Percentiles rank a stretch among this genome's conserved stretches.
Evolutionary conservation across 2,113 vertebrate species (phyloP).

Genomic region (Pristiophorus japonicus): DNA sequence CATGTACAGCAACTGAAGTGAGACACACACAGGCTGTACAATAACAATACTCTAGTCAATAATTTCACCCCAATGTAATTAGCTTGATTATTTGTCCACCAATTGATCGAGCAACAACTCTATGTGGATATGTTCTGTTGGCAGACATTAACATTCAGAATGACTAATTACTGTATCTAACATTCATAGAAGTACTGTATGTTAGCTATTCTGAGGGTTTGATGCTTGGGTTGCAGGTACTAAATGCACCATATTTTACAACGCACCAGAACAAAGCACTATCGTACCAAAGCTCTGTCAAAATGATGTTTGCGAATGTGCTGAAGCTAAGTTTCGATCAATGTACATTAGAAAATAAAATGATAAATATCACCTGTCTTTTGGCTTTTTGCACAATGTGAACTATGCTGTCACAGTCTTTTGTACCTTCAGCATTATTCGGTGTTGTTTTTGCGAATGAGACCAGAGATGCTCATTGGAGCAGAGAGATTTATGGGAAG

Average conservation of each 20-base stretch:
- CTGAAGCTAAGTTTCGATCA: constrained; percentile 52
- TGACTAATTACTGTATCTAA: background rate
- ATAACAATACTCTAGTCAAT: background rate
- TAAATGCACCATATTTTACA: constrained; percentile 57
- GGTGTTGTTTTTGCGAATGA: too few species aligned
- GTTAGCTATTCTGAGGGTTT: background rate
- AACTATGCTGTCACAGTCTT: background rate
- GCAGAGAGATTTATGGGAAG: too few species aligned
- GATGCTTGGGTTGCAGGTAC: background rate
- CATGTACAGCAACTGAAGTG: background rate
- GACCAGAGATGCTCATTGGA: too few species aligned
- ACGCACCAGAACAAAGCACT: constrained; percentile 49
- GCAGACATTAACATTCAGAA: background rate
- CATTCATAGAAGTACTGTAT: background rate
- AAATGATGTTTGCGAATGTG: constrained; percentile 51
- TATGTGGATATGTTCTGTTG: constrained; percentile 43
- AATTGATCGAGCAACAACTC: background rate
- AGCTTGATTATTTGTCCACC: background rate
- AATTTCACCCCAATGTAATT: background rate
- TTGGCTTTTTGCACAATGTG: background rate
- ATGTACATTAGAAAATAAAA: background rate
- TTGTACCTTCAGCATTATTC: background rate
- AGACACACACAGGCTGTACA: too few species aligned
- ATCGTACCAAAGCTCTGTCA: constrained; percentile 56
- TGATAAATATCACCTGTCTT: background rate